Conservation (phyloP, 2,888 invertebrate species). For the Hirtodrosophila duncani region DNA sequence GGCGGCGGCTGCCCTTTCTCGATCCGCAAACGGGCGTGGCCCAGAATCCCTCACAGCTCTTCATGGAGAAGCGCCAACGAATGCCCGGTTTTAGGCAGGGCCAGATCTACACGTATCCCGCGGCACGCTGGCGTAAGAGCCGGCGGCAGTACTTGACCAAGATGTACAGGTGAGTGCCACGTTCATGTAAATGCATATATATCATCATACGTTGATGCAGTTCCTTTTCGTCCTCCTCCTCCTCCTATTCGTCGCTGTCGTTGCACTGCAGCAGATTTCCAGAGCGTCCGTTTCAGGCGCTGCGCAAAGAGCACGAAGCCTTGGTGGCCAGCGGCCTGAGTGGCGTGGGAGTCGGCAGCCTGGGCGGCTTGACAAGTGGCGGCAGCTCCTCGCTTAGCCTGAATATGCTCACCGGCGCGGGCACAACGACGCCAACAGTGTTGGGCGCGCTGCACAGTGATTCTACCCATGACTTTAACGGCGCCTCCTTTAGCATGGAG, state of each 20-base stretch:
- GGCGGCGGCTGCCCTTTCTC: constrained; percentile 94
- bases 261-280: constrained; percentile 75
- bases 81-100: constrained; percentile 93
- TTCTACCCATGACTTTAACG: constrained; percentile 75
- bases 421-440: constrained; percentile 54
- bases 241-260: background rate
- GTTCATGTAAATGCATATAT: too few relatives aligned
- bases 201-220: background rate
- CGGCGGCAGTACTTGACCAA: constrained; percentile 88
- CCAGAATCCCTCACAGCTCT: constrained; percentile 94
- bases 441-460: constrained; percentile 54
- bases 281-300: constrained; percentile 77
- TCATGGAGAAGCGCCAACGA: constrained; percentile 92
- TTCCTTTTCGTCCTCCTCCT: background rate
- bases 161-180: constrained; percentile 76
- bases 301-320: constrained; percentile 76
- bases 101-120: constrained; percentile 95
- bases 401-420: constrained; percentile 50
- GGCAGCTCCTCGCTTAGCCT: constrained; percentile 52
- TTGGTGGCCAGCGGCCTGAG: constrained; percentile 53
- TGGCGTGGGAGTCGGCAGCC: constrained; percentile 15
- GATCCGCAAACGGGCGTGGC: constrained; percentile 99
- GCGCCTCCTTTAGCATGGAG: constrained; percentile 75
- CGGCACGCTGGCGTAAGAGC: constrained; percentile 93
- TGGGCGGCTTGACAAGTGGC: constrained; percentile 28